Evolutionary conservation across 2,113 vertebrate genomes (phyloP).

Genomic region (Malurus alboscapulatus): DNA sequence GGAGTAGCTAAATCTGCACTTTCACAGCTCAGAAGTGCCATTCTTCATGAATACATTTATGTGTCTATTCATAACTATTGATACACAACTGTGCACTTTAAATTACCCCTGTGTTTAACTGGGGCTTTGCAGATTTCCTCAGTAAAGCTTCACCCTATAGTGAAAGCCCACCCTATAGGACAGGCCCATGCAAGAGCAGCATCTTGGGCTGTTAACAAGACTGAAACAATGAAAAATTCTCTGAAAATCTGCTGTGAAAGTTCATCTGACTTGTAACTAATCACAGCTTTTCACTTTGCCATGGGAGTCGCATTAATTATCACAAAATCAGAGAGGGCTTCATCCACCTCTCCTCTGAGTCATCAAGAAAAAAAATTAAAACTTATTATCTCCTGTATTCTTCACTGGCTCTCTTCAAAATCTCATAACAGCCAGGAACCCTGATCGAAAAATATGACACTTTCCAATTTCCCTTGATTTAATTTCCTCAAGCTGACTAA

Average conservation of each 20-base stretch:
- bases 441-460: constrained; percentile 22
- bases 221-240: background rate
- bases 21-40: background rate
- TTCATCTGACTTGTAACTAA: background rate
- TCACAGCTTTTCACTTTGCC: constrained; percentile 1
- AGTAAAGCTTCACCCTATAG: background rate
- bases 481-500: constrained; percentile 61
- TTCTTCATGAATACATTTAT: background rate
- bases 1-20: background rate
- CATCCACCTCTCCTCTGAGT: constrained; percentile 12
- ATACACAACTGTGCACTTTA: background rate
- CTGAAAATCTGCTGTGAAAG: background rate
- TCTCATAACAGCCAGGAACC: constrained; percentile 31
- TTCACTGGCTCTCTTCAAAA: constrained; percentile 20
- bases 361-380: background rate
- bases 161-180: background rate
- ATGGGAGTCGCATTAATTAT: constrained; percentile 33
- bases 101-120: background rate
- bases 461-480: constrained; percentile 47
- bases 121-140: background rate
- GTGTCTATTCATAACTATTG: background rate
- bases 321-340: constrained; percentile 25
- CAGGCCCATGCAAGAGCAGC: accelerated
- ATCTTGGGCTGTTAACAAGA: background rate
- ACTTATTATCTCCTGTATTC: constrained; percentile 24